Conservation (phyloP, 2,888 invertebrate species). For the Panorpa germanica region DNA sequence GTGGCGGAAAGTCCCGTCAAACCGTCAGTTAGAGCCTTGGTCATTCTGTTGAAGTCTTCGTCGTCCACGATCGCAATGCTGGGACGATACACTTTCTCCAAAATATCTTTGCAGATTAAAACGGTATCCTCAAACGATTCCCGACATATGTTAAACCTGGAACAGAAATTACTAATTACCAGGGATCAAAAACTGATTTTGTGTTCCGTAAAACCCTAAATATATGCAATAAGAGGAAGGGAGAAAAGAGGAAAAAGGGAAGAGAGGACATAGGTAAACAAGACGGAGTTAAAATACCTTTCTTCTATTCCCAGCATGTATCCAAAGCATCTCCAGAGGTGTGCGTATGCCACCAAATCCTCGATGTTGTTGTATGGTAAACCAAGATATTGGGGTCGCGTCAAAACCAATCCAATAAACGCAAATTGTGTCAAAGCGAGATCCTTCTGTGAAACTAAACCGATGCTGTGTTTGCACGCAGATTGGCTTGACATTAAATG, state of each 20-base stretch:
- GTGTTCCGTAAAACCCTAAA: no score
- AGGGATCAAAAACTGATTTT: no score
- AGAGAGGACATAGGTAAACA: no score
- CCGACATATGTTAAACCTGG: conserved; percentile 54
- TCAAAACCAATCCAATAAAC: conserved; percentile 56
- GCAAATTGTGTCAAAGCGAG: conserved; percentile 76
- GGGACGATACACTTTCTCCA: conserved; percentile 39
- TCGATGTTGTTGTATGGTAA: conserved; percentile 34
- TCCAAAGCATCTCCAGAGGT: conserved; percentile 73
- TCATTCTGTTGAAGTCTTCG: conserved; percentile 45
- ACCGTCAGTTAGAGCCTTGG: conserved; percentile 41
- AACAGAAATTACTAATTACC: no score
- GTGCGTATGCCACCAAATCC: conserved; percentile 56
- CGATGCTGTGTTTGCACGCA: no score
- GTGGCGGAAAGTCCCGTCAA: conserved; percentile 47
- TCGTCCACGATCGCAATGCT: no score
- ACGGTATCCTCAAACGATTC: conserved; percentile 40
- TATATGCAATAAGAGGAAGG: no score
- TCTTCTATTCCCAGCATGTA: conserved; percentile 68
- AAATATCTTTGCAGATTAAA: conserved; percentile 26
- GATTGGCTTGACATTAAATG: conserved; percentile 42
- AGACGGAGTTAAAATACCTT: no score
- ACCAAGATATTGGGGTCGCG: conserved; percentile 44
- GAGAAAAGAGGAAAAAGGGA: no score
- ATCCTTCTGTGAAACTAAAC: conserved; percentile 58